phyloP scores from a whole-genome alignment of 2,888 invertebrate genomes.

The Unio pictorum region DNA sequence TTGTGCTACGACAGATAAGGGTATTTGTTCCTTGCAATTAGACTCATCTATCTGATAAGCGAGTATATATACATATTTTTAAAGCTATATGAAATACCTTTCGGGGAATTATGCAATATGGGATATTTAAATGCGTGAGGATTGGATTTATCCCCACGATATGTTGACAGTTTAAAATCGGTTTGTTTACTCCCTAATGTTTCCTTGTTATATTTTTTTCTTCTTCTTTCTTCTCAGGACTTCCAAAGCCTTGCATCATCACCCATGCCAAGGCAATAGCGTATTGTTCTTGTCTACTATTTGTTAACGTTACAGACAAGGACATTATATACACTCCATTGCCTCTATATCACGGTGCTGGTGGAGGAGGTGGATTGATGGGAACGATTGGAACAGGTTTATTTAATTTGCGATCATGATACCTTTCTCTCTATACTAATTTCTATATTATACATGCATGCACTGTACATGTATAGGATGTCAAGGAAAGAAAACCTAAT shows the following conservation, averaged over 20 bases:
- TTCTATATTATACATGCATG: no score
- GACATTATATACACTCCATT: slow-evolving; percentile 92
- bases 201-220: background rate
- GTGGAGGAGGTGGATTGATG: slow-evolving; percentile 87
- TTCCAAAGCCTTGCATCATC: slow-evolving; percentile 86
- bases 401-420: background rate
- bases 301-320: slow-evolving; percentile 48
- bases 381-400: slow-evolving; percentile 30
- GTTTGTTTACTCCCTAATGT: background rate
- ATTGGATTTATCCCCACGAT: background rate
- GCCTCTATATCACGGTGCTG: slow-evolving; percentile 96
- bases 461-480: no score
- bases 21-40: no score
- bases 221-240: slow-evolving; percentile 37
- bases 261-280: slow-evolving; percentile 78
- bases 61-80: background rate
- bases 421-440: background rate
- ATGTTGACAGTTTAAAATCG: background rate
- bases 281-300: slow-evolving; percentile 30
- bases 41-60: no score
- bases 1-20: no score
- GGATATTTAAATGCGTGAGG: background rate
- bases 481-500: no score
- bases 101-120: background rate
- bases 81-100: background rate